Evolutionary conservation across 1,140 invertebrate genomes (phyloP).

Genomic region (Phymastichus coffea): DNA sequence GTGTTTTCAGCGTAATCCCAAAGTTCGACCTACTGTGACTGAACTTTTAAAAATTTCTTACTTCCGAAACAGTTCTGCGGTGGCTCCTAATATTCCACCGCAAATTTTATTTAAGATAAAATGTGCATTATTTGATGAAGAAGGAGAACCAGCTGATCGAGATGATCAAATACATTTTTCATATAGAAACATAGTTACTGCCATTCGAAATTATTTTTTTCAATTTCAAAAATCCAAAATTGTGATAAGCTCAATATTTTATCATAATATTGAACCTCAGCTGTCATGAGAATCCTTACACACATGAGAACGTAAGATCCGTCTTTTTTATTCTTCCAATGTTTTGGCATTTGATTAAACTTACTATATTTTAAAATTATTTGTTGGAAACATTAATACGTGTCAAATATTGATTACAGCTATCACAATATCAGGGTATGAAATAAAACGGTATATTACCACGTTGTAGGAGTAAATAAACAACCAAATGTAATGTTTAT

Average conservation of each 20-base stretch:
- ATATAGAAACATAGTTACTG: background rate
- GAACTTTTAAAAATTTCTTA: conserved; percentile 72
- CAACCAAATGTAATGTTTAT: conserved; percentile 11
- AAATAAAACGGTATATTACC: conserved; percentile 17
- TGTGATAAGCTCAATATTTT: background rate
- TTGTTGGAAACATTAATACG: conserved; percentile 5
- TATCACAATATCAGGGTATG: conserved; percentile 18
- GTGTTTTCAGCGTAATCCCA: conserved; percentile 73
- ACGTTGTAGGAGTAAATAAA: conserved; percentile 6
- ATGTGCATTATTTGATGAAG: conserved; percentile 39
- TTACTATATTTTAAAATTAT: conserved; percentile 27
- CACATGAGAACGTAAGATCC: background rate
- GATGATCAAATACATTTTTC: conserved; percentile 32
- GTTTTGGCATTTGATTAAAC: background rate
- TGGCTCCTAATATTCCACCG: conserved; percentile 32
- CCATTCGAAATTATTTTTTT: conserved; percentile 15
- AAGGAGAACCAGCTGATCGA: conserved; percentile 46
- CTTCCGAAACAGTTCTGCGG: conserved; percentile 27
- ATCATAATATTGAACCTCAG: background rate
- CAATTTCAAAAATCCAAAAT: conserved; percentile 29
- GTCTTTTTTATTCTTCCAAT: conserved; percentile 14
- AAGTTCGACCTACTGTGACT: conserved; percentile 68
- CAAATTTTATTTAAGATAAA: conserved; percentile 46
- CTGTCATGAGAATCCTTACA: background rate
- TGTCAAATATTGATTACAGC: conserved; percentile 5